Evolutionary conservation across 2,113 vertebrate species (phyloP), one percentile per base, ranked within the genome.

Genomic region (Nibea albiflora): DNA sequence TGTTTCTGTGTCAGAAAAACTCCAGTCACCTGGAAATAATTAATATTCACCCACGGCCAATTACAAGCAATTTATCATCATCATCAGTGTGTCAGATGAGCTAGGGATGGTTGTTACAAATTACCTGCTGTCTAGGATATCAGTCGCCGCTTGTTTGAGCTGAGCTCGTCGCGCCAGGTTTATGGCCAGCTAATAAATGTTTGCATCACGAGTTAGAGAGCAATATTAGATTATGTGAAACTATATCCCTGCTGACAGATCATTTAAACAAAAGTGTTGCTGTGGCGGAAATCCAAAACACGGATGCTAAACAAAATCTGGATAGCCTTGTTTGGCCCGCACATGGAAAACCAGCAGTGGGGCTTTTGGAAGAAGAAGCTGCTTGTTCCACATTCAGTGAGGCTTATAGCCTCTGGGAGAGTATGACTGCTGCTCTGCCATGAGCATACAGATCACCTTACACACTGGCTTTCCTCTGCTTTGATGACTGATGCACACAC

Each of bases 361-460:
- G 0, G 56, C 75, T 75, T 66, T 76, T 26, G 56, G 84, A 71
- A 87, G 87, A 62, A 80, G 65, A 81, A 78, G 79, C 76, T 26
- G 86, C 79, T 74, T 76, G 82, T 81, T 89, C 89, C 87, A 89
- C 88, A 79, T 91, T 91, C 89, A 88, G 58, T 3, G 9, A 86
- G 72, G 90, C 87, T 89, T 86, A 77, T 80, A 77, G 86, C 93
- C 82, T 91, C 86, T 92, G 89, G 89, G 91, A 90, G 89, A 81
- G 78, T 75, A 82, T 66, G 85, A 90, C 86, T 88, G 86, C 83
- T 78, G 81, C 86, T 85, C 77, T 87, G 89, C 89, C 85, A 46
- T 77, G 85, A 92, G 92, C 89, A 90, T 91, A 89, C 85, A 82
- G 83, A 91, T 93, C 91, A 88, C 82, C 92, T 90, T 93, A 90